These are phyloP conservation scores for Laupala kohalensis DNA, from an alignment of 1,140 invertebrate genomes.

Conservation along the genomic window DNA sequence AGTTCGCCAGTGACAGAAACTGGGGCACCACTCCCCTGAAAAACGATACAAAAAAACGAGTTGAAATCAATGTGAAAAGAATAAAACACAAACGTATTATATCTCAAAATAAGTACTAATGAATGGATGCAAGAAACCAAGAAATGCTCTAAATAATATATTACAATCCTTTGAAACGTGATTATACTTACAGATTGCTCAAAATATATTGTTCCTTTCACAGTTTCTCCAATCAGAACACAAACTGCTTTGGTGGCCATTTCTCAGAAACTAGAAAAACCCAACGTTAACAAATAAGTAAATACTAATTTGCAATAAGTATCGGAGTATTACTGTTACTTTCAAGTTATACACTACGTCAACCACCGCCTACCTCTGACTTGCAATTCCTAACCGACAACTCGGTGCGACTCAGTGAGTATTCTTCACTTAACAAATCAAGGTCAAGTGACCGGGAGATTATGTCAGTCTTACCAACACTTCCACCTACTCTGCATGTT, in stretches of 20 bases:
- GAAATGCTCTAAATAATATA: slow-evolving; percentile 10
- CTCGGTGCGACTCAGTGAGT: not conserved
- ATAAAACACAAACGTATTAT: slow-evolving; percentile 26
- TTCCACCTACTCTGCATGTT: no score
- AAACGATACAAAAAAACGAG: slow-evolving; percentile 25
- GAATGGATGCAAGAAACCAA: slow-evolving; percentile 1
- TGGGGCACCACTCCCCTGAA: slow-evolving; percentile 32
- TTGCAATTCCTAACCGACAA: not conserved
- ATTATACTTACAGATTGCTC: slow-evolving; percentile 50
- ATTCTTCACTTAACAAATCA: not conserved
- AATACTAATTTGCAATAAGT: not conserved
- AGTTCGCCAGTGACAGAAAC: slow-evolving; percentile 60
- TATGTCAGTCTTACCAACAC: no score
- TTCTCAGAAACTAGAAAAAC: not conserved
- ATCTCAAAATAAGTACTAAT: not conserved
- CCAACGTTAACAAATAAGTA: not conserved
- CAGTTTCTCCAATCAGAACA: slow-evolving; percentile 64
- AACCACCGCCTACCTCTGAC: no score
- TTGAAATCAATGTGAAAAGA: slow-evolving; percentile 30
- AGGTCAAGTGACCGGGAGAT: not conserved
- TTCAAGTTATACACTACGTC: no score
- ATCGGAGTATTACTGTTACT: no score
- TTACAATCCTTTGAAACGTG: not conserved
- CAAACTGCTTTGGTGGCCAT: slow-evolving; percentile 62
- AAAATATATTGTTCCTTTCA: slow-evolving; percentile 66